Percentiles rank a stretch among this genome's conserved stretches.
These are phyloP conservation scores for Phortica magna DNA, from an alignment of 2,888 invertebrate genomes.

Conservation along the genomic window DNA sequence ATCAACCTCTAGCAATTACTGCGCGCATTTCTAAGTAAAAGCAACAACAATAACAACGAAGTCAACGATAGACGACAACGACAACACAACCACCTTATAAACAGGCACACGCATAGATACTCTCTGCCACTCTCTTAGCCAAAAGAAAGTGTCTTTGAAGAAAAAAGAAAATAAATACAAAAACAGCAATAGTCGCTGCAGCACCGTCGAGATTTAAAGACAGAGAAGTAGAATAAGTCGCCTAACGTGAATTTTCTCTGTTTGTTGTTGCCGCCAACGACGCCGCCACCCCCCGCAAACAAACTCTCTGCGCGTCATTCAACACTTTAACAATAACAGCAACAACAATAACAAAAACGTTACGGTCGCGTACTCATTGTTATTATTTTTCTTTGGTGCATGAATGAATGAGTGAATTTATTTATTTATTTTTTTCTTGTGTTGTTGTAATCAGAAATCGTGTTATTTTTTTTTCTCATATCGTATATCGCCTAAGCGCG, in stretches of 20 bases:
- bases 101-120: neutral
- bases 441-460: neutral
- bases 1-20: neutral
- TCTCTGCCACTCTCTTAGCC: neutral
- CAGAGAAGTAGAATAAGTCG: too few relatives aligned
- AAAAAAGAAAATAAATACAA: too few relatives aligned
- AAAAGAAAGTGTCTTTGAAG: neutral
- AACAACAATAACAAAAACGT: neutral
- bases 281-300: slow-evolving; percentile 6
- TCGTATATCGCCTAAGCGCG: neutral
- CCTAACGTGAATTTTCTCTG: neutral
- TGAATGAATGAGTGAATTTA: slow-evolving; percentile 4
- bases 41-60: neutral
- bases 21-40: slow-evolving; percentile 14
- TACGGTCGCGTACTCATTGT: neutral
- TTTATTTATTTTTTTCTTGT: neutral
- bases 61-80: neutral
- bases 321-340: neutral
- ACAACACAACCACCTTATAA: neutral
- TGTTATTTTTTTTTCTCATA: neutral
- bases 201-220: too few relatives aligned
- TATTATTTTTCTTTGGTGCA: slow-evolving; percentile 10
- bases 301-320: neutral
- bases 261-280: slow-evolving; percentile 2
- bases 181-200: too few relatives aligned